These are phyloP conservation scores for Sthenelais limicola DNA, from an alignment of 2,888 invertebrate genomes.

Conservation along the genomic window DNA sequence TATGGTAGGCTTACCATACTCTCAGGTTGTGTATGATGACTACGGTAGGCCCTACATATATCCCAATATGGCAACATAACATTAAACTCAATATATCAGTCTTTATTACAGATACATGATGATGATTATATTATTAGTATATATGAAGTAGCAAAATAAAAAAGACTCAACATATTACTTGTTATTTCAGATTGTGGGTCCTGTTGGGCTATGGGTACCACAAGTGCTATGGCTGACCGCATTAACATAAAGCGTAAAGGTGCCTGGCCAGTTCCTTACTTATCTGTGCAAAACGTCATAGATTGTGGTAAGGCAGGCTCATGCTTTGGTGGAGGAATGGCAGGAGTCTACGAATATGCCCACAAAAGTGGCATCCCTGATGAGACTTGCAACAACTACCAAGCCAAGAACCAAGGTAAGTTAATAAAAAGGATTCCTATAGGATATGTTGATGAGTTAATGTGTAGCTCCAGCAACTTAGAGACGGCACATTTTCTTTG, in stretches of 20 bases:
- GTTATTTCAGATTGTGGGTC: conserved; percentile 73
- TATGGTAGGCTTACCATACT: too few relatives aligned
- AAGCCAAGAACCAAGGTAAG: conserved; percentile 73
- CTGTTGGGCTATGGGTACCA: conserved; percentile 75
- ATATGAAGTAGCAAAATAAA: too few relatives aligned
- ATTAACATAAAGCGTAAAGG: conserved; percentile 74
- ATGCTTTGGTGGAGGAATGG: conserved; percentile 69
- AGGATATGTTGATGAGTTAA: too few relatives aligned
- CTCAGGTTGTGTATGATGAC: too few relatives aligned
- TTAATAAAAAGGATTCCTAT: too few relatives aligned
- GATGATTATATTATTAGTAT: too few relatives aligned
- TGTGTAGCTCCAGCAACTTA: too few relatives aligned
- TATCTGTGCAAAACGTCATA: conserved; percentile 73
- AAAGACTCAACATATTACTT: too few relatives aligned
- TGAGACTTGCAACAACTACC: conserved; percentile 75
- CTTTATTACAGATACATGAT: too few relatives aligned
- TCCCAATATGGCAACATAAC: neutral
- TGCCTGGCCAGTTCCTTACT: conserved; percentile 73
- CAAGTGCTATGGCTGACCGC: conserved; percentile 74
- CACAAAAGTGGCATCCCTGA: conserved; percentile 73
- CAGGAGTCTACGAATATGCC: conserved; percentile 73
- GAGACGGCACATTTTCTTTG: too few relatives aligned
- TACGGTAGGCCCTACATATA: too few relatives aligned
- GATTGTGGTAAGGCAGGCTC: conserved; percentile 73
- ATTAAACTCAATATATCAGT: neutral